phyloP scores from a whole-genome alignment of 2,888 invertebrate species.

The Drosophila tripunctata region DNA sequence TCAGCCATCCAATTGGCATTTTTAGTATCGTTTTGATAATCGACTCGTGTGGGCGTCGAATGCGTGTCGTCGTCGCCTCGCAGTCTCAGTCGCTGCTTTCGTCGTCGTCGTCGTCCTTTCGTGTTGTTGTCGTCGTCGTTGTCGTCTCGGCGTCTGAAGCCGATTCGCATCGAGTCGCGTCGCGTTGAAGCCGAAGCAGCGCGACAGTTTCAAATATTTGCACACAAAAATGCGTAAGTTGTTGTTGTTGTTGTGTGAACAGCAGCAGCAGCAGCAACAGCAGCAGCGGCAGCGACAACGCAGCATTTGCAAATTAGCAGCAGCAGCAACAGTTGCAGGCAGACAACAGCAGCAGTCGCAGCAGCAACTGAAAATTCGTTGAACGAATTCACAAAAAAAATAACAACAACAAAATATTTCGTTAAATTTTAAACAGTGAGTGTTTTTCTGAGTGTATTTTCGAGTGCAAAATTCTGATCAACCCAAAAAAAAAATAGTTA shows the following conservation, averaged over 20 bases:
- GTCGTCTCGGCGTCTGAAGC: slow-evolving; percentile 15
- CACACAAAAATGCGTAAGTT: slow-evolving; percentile 47
- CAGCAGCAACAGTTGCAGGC: slow-evolving; percentile 47
- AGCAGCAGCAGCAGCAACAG: slow-evolving; percentile 35
- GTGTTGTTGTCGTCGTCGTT: slow-evolving; percentile 29
- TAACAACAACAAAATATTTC: slow-evolving; percentile 13
- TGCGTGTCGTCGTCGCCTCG: slow-evolving; percentile 38
- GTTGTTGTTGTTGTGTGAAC: slow-evolving; percentile 32
- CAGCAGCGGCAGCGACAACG: slow-evolving; percentile 32
- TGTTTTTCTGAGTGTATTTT: neutral
- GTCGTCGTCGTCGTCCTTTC: slow-evolving; percentile 12
- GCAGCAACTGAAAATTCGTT: slow-evolving; percentile 42
- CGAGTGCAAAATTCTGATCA: slow-evolving; percentile 15
- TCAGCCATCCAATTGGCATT: slow-evolving; percentile 53
- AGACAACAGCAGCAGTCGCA: slow-evolving; percentile 29
- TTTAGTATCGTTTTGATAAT: slow-evolving; percentile 66
- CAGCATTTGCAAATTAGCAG: slow-evolving; percentile 64
- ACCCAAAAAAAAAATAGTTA: neutral
- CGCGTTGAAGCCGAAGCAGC: slow-evolving; percentile 16
- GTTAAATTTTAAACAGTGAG: slow-evolving; percentile 8
- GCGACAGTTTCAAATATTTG: slow-evolving; percentile 7
- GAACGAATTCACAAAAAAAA: slow-evolving; percentile 44
- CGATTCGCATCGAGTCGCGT: too few species aligned
- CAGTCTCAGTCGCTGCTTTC: slow-evolving; percentile 39
- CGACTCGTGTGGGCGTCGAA: slow-evolving; percentile 70